Conservation (phyloP, 2,797 vertebrate species). For the Sebastolobus alascanus region DNA sequence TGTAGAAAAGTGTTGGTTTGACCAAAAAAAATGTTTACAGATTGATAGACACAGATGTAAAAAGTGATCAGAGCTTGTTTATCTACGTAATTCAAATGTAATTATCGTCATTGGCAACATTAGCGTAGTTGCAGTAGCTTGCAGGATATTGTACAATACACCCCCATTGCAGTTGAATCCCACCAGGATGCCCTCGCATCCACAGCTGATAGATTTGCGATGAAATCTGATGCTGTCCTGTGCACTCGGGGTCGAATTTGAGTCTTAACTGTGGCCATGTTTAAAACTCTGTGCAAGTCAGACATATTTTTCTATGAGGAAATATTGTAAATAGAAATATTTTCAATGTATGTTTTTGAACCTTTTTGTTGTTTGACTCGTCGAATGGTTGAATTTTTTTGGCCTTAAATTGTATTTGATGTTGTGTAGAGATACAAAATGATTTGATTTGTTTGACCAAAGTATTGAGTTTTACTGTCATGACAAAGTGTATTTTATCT, state of each 20-base stretch:
- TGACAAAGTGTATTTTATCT: constrained; percentile 81
- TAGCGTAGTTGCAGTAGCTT: constrained; percentile 51
- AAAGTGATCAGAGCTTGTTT: constrained; percentile 16
- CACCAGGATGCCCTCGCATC: constrained; percentile 34
- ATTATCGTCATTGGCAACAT: constrained; percentile 31
- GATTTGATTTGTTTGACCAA: constrained; percentile 84
- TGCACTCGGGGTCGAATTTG: constrained; percentile 52
- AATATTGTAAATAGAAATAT: constrained; percentile 81
- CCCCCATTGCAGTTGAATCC: constrained; percentile 23
- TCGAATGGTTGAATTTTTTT: constrained; percentile 68
- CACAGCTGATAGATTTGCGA: constrained; percentile 54
- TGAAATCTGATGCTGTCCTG: constrained; percentile 59
- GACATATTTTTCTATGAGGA: constrained; percentile 84
- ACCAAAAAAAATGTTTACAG: constrained; percentile 72
- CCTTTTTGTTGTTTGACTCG: constrained; percentile 68
- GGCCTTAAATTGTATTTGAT: constrained; percentile 81
- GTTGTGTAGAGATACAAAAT: constrained; percentile 67
- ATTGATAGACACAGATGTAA: constrained; percentile 27
- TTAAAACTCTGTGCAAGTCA: constrained; percentile 70
- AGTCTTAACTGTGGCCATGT: constrained; percentile 62
- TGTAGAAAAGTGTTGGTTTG: constrained; percentile 32
- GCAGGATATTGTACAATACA: constrained; percentile 48
- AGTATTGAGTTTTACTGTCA: constrained; percentile 79
- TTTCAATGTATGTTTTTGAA: constrained; percentile 79
- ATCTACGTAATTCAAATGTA: constrained; percentile 25